Conservation (phyloP, 37 sponge, comb jelly and placozoan genomes). For the Dysidea cf. avara region DNA sequence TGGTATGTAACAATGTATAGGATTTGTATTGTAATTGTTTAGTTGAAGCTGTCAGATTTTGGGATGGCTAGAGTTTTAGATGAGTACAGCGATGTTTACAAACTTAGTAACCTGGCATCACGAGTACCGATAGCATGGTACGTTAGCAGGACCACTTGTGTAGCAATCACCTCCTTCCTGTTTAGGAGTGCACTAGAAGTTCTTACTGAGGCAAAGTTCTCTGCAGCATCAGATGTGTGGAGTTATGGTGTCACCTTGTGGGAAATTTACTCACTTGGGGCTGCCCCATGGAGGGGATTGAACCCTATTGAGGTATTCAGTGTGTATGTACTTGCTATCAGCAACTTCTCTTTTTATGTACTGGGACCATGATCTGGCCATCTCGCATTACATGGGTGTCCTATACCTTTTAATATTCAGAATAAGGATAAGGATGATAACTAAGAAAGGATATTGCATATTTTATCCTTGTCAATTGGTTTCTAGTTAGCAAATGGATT, state of each 20-base stretch:
- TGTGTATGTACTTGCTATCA: too few relatives aligned
- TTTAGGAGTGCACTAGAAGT: conserved; percentile 68
- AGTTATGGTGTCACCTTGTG: conserved; percentile 70
- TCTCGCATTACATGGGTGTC: too few relatives aligned
- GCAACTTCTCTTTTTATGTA: too few relatives aligned
- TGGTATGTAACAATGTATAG: background rate
- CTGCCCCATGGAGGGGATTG: conserved; percentile 51
- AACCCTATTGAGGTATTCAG: conserved; percentile 28
- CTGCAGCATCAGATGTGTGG: conserved; percentile 74
- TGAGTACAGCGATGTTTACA: conserved; percentile 32
- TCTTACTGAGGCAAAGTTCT: conserved; percentile 47
- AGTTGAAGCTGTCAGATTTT: conserved; percentile 76
- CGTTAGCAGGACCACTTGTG: background rate
- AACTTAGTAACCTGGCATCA: conserved; percentile 20
- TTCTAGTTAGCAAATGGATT: too few relatives aligned
- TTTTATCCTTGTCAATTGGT: too few relatives aligned
- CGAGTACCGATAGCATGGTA: conserved; percentile 63
- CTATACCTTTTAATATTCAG: too few relatives aligned
- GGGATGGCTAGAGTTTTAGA: conserved; percentile 64
- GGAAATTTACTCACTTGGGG: conserved; percentile 68
- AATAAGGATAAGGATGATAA: too few relatives aligned
- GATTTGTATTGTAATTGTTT: conserved; percentile 9
- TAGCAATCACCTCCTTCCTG: background rate
- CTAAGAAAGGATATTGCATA: too few relatives aligned
- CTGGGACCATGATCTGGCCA: too few relatives aligned